Conservation (phyloP, 53 echinoderm and acorn worm species). For the Paracentrotus lividus region DNA sequence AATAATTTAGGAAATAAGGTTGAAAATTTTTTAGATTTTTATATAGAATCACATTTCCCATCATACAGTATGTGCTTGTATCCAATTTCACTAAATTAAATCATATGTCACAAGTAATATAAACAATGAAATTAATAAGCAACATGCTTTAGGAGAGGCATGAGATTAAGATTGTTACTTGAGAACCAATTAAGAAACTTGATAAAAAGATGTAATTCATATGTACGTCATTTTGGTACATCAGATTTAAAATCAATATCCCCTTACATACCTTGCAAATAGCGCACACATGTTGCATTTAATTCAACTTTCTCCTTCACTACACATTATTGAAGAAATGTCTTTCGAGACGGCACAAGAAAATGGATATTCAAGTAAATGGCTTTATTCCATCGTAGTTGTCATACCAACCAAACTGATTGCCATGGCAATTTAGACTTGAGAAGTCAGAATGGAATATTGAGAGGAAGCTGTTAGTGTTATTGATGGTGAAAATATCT, state of each 20-base stretch:
- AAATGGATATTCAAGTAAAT: slow-evolving; percentile 14
- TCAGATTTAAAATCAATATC: neutral
- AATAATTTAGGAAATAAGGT: too few species aligned
- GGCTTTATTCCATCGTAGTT: neutral
- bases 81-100: too few species aligned
- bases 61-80: too few species aligned
- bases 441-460: slow-evolving; percentile 29
- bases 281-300: neutral
- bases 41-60: too few species aligned
- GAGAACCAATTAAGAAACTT: neutral
- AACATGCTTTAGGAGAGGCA: neutral
- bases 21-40: too few species aligned
- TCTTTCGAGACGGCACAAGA: neutral
- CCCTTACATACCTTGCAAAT: neutral
- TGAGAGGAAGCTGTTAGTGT: neutral
- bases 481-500: neutral
- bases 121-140: too few species aligned
- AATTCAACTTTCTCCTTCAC: neutral
- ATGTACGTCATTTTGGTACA: neutral
- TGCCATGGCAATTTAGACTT: slow-evolving; percentile 27
- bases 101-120: too few species aligned
- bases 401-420: slow-evolving; percentile 39
- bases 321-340: neutral
- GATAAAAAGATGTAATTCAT: neutral
- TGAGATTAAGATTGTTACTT: neutral